A percentile compares a stretch with the other conserved stretches of the same genome.
Evolutionary conservation across 2,797 vertebrate species (phyloP).

Genomic region (Urosaurus nigricauda): DNA sequence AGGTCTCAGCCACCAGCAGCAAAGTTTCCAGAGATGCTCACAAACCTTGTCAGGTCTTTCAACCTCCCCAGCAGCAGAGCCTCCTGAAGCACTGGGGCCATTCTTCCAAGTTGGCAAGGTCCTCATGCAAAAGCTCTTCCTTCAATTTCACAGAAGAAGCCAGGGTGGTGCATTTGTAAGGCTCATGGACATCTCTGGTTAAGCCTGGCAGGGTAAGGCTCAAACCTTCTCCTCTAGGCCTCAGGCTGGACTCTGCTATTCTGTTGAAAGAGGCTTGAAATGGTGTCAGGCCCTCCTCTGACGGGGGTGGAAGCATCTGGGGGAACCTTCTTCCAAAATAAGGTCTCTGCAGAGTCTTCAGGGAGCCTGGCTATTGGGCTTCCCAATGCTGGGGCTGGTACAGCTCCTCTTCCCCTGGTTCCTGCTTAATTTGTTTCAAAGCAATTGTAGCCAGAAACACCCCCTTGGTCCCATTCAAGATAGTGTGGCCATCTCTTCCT

Average conservation of each 20-base stretch:
- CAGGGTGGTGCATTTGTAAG: too few relatives aligned
- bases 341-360: neutral
- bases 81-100: neutral
- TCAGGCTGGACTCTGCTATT: neutral
- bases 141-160: neutral
- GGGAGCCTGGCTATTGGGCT: neutral
- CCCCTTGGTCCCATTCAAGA: neutral
- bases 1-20: constrained; percentile 8
- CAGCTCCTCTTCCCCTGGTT: neutral
- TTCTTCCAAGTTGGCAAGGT: neutral
- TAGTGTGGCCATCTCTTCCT: neutral
- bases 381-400: neutral
- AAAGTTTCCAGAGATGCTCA: neutral
- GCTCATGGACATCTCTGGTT: neutral
- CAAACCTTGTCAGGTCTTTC: constrained; percentile 3
- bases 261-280: neutral
- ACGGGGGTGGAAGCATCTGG: neutral
- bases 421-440: neutral
- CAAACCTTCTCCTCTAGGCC: neutral
- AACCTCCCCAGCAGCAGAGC: neutral
- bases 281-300: neutral
- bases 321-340: neutral
- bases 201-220: neutral
- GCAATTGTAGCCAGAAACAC: neutral
- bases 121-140: neutral